Conservation (phyloP, 2,888 invertebrate genomes). For the Xanthia togata region DNA sequence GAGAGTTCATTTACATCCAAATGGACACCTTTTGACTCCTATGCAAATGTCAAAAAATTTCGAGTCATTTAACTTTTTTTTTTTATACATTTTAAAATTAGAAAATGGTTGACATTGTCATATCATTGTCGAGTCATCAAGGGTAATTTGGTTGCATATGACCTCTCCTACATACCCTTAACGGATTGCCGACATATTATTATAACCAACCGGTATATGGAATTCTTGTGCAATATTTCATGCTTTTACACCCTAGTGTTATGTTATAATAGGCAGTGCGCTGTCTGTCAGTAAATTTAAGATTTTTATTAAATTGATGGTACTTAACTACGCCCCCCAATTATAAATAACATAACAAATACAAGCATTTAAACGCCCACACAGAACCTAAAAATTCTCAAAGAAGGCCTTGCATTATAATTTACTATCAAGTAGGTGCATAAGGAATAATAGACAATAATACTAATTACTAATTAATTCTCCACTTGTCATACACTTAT, state of each 20-base stretch:
- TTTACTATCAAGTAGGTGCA: neutral
- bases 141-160: no score
- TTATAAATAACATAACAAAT: neutral
- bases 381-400: neutral
- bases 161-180: no score
- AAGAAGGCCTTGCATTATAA: neutral
- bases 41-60: no score
- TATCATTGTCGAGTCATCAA: no score
- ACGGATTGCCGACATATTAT: no score
- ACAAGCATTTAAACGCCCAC: no score
- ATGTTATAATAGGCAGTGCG: neutral
- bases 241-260: neutral
- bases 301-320: neutral
- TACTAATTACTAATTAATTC: slow-evolving; percentile 44
- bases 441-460: neutral
- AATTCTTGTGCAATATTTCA: neutral
- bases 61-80: no score
- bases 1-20: no score
- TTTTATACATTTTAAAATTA: no score
- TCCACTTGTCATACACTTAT: slow-evolving; percentile 29
- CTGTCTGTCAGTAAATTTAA: neutral
- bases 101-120: no score
- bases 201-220: no score
- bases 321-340: neutral
- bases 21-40: no score